These are phyloP conservation scores for Amazonetta brasiliensis DNA, from an alignment of 2,797 vertebrate species.

Conservation along the genomic window DNA sequence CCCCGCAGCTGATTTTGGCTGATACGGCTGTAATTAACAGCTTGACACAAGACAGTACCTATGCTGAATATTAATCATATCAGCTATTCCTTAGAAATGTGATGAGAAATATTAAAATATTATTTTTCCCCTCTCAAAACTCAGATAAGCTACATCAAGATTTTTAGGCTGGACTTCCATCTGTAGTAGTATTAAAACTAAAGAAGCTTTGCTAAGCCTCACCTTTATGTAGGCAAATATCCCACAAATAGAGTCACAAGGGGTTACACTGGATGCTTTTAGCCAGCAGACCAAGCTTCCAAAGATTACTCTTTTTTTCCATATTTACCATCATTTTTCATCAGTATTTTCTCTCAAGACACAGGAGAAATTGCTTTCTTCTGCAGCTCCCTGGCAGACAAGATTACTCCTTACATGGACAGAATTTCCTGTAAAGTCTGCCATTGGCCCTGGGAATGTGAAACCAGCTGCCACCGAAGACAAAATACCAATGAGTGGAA, in stretches of 20 bases:
- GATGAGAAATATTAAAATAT: neutral
- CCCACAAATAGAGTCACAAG: neutral
- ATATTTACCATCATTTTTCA: neutral
- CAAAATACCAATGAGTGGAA: neutral
- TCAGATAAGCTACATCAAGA: neutral
- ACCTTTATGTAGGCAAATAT: neutral
- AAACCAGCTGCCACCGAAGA: neutral
- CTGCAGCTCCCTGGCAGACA: neutral
- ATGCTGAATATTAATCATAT: neutral
- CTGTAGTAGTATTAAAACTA: neutral
- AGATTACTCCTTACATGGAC: neutral
- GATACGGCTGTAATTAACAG: conserved; percentile 29
- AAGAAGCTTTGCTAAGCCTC: neutral
- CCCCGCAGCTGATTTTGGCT: conserved; percentile 18
- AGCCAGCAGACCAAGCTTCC: neutral
- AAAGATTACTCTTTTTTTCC: neutral
- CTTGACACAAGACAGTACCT: neutral
- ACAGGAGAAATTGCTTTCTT: neutral
- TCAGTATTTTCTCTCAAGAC: neutral
- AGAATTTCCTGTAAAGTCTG: neutral
- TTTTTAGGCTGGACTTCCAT: neutral
- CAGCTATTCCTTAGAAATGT: neutral
- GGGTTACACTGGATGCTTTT: neutral
- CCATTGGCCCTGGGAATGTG: too few species aligned
- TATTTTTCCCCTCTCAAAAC: neutral